Percentiles rank a stretch among this genome's conserved stretches.
These are phyloP conservation scores for Melipona quadrifasciata DNA, from an alignment of 1,140 invertebrate species.

Conservation along the genomic window DNA sequence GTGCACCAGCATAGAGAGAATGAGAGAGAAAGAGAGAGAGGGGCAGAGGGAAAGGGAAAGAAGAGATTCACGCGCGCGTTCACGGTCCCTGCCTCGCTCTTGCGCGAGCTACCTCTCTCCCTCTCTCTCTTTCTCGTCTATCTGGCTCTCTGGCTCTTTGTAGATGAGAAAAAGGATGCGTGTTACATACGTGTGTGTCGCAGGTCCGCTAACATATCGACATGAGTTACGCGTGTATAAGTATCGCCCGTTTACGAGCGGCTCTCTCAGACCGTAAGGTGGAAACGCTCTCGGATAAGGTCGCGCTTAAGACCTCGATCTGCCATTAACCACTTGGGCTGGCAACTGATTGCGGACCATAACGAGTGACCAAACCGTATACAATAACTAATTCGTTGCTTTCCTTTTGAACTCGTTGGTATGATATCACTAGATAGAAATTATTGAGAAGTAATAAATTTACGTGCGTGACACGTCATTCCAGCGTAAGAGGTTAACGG, in stretches of 20 bases:
- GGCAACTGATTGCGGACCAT: too few relatives aligned
- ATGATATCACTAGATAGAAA: too few relatives aligned
- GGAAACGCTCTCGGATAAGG: slow-evolving; percentile 48
- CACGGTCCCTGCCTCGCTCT: not conserved
- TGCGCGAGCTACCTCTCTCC: not conserved
- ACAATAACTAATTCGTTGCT: too few relatives aligned
- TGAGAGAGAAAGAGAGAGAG: not conserved
- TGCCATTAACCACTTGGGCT: not conserved
- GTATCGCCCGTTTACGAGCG: slow-evolving; percentile 27
- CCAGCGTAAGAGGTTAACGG: not conserved
- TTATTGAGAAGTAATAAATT: too few relatives aligned
- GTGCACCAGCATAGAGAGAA: slow-evolving; percentile 6
- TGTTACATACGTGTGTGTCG: not conserved
- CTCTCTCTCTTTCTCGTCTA: not conserved
- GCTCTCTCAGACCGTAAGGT: slow-evolving; percentile 24
- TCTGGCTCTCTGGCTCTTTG: not conserved
- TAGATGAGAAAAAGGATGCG: not conserved
- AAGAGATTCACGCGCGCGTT: not conserved
- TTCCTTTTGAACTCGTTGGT: too few relatives aligned
- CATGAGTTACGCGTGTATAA: slow-evolving; percentile 14
- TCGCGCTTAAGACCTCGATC: slow-evolving; percentile 48
- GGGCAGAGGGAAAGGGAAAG: not conserved
- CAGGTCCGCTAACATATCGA: not conserved
- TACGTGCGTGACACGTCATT: too few relatives aligned
- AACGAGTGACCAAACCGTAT: too few relatives aligned